Evolutionary conservation across 2,888 invertebrate genomes (phyloP), one percentile per base, ranked within the genome.

Genomic region (Eupithecia tripunctaria): DNA sequence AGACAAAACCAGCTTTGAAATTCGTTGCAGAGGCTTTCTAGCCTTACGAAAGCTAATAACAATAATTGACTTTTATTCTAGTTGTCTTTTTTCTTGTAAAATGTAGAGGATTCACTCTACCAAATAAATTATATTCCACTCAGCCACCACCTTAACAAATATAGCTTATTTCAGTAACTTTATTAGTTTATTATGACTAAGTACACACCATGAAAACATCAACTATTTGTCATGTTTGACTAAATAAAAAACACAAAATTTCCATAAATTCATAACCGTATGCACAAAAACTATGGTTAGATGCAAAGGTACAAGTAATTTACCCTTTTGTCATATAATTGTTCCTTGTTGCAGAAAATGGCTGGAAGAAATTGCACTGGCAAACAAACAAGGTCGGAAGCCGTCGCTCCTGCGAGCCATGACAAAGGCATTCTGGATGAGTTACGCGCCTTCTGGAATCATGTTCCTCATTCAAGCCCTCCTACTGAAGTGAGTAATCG

Each of bases 401-500:
- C 96, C 97, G 6, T 95, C 95, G 32, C 92, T 97, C 15, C 92
- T 96, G 38, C 95, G 95, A 76, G 96, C 96, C 15, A 94, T 97
- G 84, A 93, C 96, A 74, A 95, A 95, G 76, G 95, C 96, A 38
- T 97, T 97, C 88, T 96, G 96, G 95, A 95, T 95, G 82, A 96
- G 96, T 82, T 96, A 96, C 82, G 91, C 96, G 70, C 90, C 96
- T 79, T 97, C 96, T 84, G 94, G 96, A 69, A 81, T 96, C 75
- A 94, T 96, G 87, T 94, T 95, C 76, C 84, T 96, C n/a, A 93
- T 95, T 84, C 95, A 95, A 85, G 89, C 95, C 56, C 89, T 94
- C 36, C 75, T 95, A 70, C 93, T 94, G 78, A 94, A 93, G 94
- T 93, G 84, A 92, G 91, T 82, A 85, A 82, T 84, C 77, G 71